These are phyloP conservation scores for Drosophila elegans DNA, from an alignment of 1,140 invertebrate species.

Conservation along the genomic window DNA sequence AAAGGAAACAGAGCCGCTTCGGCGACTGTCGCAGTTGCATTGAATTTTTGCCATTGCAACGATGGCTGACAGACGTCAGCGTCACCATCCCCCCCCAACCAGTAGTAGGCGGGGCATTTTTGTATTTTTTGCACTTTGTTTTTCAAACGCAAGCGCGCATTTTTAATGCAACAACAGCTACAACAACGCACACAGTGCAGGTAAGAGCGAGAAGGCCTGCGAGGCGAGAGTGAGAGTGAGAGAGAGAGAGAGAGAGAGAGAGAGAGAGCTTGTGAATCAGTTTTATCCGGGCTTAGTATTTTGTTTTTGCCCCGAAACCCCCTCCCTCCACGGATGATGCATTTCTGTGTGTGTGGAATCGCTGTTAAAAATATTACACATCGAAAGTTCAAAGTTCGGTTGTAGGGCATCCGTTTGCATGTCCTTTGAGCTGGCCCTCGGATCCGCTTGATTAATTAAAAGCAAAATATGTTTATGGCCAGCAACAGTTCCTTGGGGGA, in stretches of 20 bases:
- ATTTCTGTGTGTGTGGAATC: slow-evolving; percentile 41
- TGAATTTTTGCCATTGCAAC: slow-evolving; percentile 60
- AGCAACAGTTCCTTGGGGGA: slow-evolving; percentile 61
- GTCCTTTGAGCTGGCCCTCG: slow-evolving; percentile 62
- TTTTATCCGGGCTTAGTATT: slow-evolving; percentile 64
- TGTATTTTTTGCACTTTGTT: slow-evolving; percentile 67
- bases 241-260: neutral
- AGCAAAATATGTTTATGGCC: slow-evolving; percentile 73
- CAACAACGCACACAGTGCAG: slow-evolving; percentile 9
- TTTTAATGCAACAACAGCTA: slow-evolving; percentile 72
- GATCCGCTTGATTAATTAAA: slow-evolving; percentile 78
- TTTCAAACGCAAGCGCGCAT: slow-evolving; percentile 84
- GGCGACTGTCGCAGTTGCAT: slow-evolving; percentile 61
- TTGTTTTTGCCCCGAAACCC: slow-evolving; percentile 38
- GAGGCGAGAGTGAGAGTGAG: neutral
- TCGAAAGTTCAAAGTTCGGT: slow-evolving; percentile 76
- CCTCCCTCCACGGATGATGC: slow-evolving; percentile 11
- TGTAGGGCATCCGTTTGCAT: slow-evolving; percentile 59
- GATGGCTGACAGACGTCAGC: slow-evolving; percentile 56
- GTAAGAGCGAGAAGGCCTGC: neutral
- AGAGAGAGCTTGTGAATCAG: slow-evolving; percentile 9
- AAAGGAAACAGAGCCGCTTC: slow-evolving; percentile 40
- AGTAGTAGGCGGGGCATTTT: slow-evolving; percentile 78
- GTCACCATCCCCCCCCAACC: slow-evolving; percentile 2
- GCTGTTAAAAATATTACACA: slow-evolving; percentile 63